phyloP scores from a whole-genome alignment of 2,797 vertebrate species.

The Eidolon dupreanum region DNA sequence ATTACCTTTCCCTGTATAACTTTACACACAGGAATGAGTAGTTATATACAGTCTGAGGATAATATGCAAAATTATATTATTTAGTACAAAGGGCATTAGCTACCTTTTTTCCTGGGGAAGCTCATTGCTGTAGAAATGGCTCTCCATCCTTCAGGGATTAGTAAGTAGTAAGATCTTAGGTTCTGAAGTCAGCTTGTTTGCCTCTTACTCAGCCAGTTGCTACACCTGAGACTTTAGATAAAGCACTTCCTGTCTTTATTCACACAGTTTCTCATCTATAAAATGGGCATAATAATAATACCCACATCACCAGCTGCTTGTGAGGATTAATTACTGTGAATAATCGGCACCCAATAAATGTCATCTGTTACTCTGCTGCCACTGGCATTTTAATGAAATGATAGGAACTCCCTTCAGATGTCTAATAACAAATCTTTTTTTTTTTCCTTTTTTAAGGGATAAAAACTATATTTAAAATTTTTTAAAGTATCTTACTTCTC shows the following conservation, averaged over 20 bases:
- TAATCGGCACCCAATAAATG: not conserved
- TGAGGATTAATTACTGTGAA: not conserved
- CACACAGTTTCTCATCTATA: not conserved
- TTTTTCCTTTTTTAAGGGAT: not conserved
- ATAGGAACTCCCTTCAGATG: not conserved
- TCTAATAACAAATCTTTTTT: not conserved
- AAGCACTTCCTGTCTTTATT: not conserved
- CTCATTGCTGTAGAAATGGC: not conserved
- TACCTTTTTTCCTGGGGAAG: not conserved
- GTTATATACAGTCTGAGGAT: not conserved
- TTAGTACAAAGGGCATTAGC: not conserved
- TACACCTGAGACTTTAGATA: not conserved
- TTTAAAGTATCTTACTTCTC: not conserved
- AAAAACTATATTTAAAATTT: constrained; percentile 16
- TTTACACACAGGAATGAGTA: not conserved
- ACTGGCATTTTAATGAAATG: not conserved
- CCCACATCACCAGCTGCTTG: too few relatives aligned
- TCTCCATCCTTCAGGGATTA: not conserved
- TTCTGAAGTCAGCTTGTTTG: not conserved
- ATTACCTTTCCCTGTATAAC: not conserved
- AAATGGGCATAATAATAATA: not conserved
- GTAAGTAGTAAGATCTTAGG: not conserved
- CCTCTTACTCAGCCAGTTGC: not conserved
- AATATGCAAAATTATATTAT: not conserved
- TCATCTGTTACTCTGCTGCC: not conserved